A percentile compares a stretch with the other conserved stretches of the same genome.
phyloP scores from a whole-genome alignment of 1,140 invertebrate species.

The Coelopa frigida region DNA sequence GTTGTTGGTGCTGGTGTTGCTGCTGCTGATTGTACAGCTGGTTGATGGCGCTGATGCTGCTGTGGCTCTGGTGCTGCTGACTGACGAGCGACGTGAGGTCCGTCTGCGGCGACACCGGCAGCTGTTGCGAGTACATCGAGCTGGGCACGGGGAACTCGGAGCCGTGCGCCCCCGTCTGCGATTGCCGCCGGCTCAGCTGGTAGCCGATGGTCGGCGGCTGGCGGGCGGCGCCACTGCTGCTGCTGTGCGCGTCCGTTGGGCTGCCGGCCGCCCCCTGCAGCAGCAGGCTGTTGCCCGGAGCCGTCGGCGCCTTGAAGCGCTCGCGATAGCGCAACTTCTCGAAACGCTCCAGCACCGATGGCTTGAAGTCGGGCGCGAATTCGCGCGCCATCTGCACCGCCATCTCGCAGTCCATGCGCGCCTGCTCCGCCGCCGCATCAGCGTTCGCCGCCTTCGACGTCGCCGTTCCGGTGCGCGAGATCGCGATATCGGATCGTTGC shows the following conservation, averaged over 20 bases:
- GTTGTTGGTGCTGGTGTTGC: slow-evolving; percentile 32
- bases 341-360: slow-evolving; percentile 70
- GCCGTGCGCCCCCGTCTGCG: slow-evolving; percentile 25
- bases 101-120: slow-evolving; percentile 39
- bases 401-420: slow-evolving; percentile 88
- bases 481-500: slow-evolving; percentile 98
- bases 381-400: slow-evolving; percentile 88
- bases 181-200: slow-evolving; percentile 30
- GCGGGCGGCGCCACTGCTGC: slow-evolving; percentile 9
- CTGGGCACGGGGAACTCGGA: slow-evolving; percentile 35
- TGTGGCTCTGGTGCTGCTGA: slow-evolving; percentile 28
- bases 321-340: slow-evolving; percentile 53
- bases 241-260: background rate
- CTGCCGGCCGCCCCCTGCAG: background rate
- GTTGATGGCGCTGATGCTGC: slow-evolving; percentile 33
- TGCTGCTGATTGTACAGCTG: slow-evolving; percentile 37
- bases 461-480: slow-evolving; percentile 95
- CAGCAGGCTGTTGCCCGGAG: slow-evolving; percentile 23
- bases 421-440: slow-evolving; percentile 83
- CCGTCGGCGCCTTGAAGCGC: slow-evolving; percentile 48
- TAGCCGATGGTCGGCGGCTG: slow-evolving; percentile 10
- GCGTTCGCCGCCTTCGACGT: slow-evolving; percentile 93
- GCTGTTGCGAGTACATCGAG: slow-evolving; percentile 39
- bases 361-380: slow-evolving; percentile 92
- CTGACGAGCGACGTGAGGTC: slow-evolving; percentile 33